Conservation (phyloP, 1,140 invertebrate genomes). For the Rhopalosiphum maidis region DNA sequence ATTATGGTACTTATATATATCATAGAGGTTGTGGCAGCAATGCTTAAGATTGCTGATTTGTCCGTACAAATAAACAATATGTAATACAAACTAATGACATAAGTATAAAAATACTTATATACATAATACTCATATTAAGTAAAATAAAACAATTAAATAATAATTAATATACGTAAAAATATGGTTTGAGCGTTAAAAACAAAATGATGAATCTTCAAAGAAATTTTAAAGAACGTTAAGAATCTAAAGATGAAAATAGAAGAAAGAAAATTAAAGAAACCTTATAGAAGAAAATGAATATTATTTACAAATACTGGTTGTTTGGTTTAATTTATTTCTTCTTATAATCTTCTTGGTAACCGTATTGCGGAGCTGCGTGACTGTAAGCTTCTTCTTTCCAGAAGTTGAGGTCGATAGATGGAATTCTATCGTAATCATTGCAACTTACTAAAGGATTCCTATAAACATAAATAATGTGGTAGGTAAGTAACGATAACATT, state of each 20-base stretch:
- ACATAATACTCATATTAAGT: slow-evolving; percentile 41
- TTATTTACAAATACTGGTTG: slow-evolving; percentile 51
- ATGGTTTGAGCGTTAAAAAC: slow-evolving; percentile 52
- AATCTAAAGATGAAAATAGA: slow-evolving; percentile 24
- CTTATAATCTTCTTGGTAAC: slow-evolving; percentile 56
- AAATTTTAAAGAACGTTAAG: slow-evolving; percentile 48
- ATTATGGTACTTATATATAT: slow-evolving; percentile 31
- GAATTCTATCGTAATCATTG: slow-evolving; percentile 65
- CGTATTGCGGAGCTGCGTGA: slow-evolving; percentile 42
- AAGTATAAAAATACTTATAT: slow-evolving; percentile 42
- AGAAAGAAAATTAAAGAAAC: slow-evolving; percentile 45
- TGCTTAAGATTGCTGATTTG: neutral
- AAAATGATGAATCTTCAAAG: slow-evolving; percentile 30
- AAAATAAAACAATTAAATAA: slow-evolving; percentile 46
- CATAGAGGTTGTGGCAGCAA: slow-evolving; percentile 8
- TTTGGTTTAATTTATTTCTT: slow-evolving; percentile 56
- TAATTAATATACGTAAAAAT: slow-evolving; percentile 55
- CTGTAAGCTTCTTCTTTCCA: slow-evolving; percentile 60
- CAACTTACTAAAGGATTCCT: slow-evolving; percentile 75
- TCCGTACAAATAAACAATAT: slow-evolving; percentile 25
- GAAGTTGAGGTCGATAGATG: slow-evolving; percentile 69
- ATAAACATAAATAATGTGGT: slow-evolving; percentile 58
- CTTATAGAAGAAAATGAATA: slow-evolving; percentile 56
- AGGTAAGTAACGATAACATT: neutral
- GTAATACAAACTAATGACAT: slow-evolving; percentile 41